Percentiles rank a stretch among this genome's conserved stretches.
Evolutionary conservation across 2,797 vertebrate genomes (phyloP).

Genomic region (Chiroxiphia lanceolata): DNA sequence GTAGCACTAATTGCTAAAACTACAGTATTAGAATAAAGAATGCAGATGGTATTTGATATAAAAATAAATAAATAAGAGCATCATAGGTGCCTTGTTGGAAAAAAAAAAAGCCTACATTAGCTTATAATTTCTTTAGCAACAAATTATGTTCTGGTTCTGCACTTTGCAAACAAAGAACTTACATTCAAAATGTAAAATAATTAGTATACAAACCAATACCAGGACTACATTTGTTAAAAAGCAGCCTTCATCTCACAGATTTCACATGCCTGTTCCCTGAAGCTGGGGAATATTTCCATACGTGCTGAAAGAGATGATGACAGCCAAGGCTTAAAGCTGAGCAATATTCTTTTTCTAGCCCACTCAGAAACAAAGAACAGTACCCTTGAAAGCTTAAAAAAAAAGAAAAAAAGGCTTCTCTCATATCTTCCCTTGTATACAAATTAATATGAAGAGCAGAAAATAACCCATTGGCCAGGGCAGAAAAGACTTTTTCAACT

Average conservation of each 20-base stretch:
- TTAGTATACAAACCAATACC: not conserved
- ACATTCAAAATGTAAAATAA: not conserved
- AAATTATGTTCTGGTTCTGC: not conserved
- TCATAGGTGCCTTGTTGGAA: not conserved
- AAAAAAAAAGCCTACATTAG: not conserved
- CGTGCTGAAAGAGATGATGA: not conserved
- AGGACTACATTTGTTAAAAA: not conserved
- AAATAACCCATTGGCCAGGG: not conserved
- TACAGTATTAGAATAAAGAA: not conserved
- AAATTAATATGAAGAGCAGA: not conserved
- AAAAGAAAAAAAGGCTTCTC: not conserved
- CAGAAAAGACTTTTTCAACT: not conserved
- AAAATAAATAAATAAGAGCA: constrained; percentile 23
- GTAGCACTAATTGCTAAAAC: not conserved
- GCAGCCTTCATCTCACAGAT: not conserved
- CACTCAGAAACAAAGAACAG: not conserved
- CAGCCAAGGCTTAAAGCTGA: not conserved
- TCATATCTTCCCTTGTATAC: not conserved
- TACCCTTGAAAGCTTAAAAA: not conserved
- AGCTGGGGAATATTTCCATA: not conserved
- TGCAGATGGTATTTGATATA: not conserved
- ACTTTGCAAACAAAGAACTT: not conserved
- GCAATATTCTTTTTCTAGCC: not conserved
- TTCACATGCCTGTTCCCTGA: not conserved
- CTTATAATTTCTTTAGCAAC: not conserved